Conservation (phyloP, 2,797 vertebrate species). For the Chiroxiphia lanceolata region DNA sequence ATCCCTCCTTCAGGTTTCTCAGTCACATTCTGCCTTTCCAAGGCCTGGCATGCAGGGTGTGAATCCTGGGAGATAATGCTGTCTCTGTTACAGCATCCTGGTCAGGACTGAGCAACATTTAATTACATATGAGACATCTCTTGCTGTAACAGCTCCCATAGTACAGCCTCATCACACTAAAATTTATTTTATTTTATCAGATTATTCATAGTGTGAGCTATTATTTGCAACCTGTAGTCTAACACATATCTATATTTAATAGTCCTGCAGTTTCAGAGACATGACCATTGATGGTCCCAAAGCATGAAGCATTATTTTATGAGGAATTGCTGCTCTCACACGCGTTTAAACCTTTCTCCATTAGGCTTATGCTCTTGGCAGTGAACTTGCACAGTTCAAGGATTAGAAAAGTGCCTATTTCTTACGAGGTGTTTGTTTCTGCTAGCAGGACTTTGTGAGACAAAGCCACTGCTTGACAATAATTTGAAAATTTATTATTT, state of each 20-base stretch:
- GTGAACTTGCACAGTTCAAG: not conserved
- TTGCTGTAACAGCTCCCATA: not conserved
- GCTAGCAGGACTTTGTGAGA: not conserved
- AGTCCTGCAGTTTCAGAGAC: not conserved
- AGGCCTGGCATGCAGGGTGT: not conserved
- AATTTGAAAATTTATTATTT: not conserved
- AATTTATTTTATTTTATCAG: not conserved
- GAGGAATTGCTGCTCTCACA: not conserved
- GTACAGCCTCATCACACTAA: not conserved
- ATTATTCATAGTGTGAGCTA: not conserved
- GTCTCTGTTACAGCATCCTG: not conserved
- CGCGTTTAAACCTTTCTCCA: not conserved
- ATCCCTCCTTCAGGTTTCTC: not conserved
- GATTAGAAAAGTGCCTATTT: not conserved
- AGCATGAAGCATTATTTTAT: not conserved
- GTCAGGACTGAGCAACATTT: not conserved
- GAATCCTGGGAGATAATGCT: not conserved
- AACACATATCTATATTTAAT: not conserved
- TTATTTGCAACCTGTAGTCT: not conserved
- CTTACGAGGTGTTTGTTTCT: not conserved
- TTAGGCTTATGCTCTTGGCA: fast-evolving
- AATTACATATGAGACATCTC: not conserved
- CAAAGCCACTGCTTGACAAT: not conserved
- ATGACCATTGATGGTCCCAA: not conserved
- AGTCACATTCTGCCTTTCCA: not conserved